phyloP scores from a whole-genome alignment of 2,888 invertebrate genomes.

The Ormyrus labotus region DNA sequence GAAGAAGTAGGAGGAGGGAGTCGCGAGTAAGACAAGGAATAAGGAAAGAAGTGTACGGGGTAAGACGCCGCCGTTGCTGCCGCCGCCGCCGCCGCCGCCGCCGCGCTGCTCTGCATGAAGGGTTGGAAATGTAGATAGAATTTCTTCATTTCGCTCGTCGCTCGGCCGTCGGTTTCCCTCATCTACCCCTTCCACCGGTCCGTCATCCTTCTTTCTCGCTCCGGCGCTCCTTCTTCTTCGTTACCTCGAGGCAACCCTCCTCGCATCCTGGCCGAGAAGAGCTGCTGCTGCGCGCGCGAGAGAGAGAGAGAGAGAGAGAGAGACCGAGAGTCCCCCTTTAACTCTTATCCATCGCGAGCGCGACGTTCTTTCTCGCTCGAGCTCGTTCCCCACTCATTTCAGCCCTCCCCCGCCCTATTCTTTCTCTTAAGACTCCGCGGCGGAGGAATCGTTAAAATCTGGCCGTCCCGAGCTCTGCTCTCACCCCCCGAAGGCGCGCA shows the following conservation, averaged over 20 bases:
- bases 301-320: conserved; percentile 28
- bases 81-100: too few species aligned
- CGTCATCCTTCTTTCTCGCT: conserved; percentile 57
- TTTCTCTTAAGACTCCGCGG: conserved; percentile 76
- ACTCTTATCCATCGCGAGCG: conserved; percentile 54
- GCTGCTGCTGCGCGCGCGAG: not conserved
- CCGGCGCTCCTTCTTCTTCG: conserved; percentile 56
- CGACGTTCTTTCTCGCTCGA: conserved; percentile 50
- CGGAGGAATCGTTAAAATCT: conserved; percentile 77
- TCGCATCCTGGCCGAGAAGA: conserved; percentile 27
- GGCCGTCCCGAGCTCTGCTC: conserved; percentile 66
- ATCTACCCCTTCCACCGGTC: conserved; percentile 60
- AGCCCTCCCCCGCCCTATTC: conserved; percentile 73
- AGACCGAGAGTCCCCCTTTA: conserved; percentile 44
- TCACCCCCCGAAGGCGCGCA: not conserved
- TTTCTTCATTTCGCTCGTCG: conserved; percentile 80
- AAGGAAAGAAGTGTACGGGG: conserved; percentile 66
- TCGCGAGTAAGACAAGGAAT: conserved; percentile 62
- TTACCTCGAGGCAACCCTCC: conserved; percentile 44
- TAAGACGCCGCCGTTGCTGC: conserved; percentile 66
- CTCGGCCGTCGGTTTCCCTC: conserved; percentile 68
- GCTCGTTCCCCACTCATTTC: conserved; percentile 70
- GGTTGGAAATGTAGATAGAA: conserved; percentile 80
- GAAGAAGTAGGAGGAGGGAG: conserved; percentile 58
- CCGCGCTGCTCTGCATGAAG: conserved; percentile 68